Evolutionary conservation across 92 coral and sea anemone species (phyloP).

Genomic region (Parazoanthus swiftii): DNA sequence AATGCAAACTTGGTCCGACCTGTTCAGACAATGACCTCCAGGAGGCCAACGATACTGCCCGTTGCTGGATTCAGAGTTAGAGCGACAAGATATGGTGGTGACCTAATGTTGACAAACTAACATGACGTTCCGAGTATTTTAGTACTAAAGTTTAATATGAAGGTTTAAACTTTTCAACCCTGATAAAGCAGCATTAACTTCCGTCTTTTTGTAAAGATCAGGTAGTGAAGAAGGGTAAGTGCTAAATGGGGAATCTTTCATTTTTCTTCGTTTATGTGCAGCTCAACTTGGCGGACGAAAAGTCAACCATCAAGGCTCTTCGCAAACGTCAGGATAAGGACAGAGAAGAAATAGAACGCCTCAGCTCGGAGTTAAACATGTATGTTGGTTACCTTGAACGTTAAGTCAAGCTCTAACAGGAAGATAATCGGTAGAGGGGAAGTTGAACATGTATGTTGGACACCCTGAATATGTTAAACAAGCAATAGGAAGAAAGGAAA

Average conservation of each 20-base stretch:
- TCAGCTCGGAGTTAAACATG: conserved; percentile 81
- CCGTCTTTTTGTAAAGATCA: neutral
- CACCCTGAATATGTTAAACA: no score
- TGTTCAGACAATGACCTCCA: no score
- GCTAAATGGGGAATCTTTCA: no score
- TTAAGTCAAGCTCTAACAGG: neutral
- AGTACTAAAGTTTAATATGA: no score
- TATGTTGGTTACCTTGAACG: conserved; percentile 40
- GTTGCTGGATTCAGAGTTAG: no score
- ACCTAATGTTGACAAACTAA: no score
- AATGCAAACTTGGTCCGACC: no score
- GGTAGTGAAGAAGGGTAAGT: neutral
- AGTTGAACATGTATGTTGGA: neutral
- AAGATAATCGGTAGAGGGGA: no score
- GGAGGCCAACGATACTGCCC: no score
- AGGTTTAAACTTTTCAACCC: neutral
- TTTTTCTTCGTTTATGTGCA: conserved; percentile 15
- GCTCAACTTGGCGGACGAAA: conserved; percentile 96
- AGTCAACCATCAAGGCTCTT: conserved; percentile 88
- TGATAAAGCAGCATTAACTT: neutral
- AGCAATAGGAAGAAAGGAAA: no score
- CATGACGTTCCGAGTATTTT: neutral
- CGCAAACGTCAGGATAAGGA: conserved; percentile 98
- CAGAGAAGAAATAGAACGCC: conserved; percentile 79
- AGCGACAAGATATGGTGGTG: no score